Percentiles rank a stretch among this genome's conserved stretches.
Conservation (phyloP, 1,140 invertebrate genomes). For the Nebria ingens region DNA sequence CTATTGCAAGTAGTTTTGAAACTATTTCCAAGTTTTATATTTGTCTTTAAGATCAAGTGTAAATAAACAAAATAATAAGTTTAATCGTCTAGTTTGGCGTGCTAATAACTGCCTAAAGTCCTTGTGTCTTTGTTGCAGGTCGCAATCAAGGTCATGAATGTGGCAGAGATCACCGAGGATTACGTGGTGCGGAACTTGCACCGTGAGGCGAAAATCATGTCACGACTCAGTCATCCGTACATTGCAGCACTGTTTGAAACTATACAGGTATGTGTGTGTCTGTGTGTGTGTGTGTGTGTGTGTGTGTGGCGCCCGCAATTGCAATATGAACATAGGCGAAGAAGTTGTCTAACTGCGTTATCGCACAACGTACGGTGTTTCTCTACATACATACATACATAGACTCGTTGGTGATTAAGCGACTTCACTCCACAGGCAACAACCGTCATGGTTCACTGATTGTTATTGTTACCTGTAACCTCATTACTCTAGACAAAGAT, state of each 20-base stretch:
- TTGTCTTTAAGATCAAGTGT: too few species aligned
- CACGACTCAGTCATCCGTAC: constrained; percentile 53
- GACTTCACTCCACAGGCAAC: background rate
- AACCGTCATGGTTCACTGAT: background rate
- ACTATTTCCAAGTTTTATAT: too few species aligned
- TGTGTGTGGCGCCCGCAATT: too few species aligned
- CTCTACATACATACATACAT: too few species aligned
- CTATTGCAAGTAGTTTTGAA: too few species aligned
- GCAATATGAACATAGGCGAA: too few species aligned
- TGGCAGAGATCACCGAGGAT: constrained; percentile 51
- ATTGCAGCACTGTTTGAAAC: constrained; percentile 58
- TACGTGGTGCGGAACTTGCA: constrained; percentile 55
- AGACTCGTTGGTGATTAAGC: background rate
- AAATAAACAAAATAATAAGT: too few species aligned
- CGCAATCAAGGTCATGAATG: constrained; percentile 59
- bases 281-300: background rate
- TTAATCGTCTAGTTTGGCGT: too few species aligned
- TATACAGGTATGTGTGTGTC: constrained; percentile 47
- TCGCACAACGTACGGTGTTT: too few species aligned
- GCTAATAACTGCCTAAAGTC: background rate
- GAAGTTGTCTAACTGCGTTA: too few species aligned
- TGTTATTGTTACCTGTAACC: constrained; percentile 2
- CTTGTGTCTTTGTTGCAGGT: constrained; percentile 40
- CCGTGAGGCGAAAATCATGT: constrained; percentile 53
- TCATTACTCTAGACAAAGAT: background rate